phyloP scores from a whole-genome alignment of 2,888 invertebrate species.

The Lampropteryx suffumata region DNA sequence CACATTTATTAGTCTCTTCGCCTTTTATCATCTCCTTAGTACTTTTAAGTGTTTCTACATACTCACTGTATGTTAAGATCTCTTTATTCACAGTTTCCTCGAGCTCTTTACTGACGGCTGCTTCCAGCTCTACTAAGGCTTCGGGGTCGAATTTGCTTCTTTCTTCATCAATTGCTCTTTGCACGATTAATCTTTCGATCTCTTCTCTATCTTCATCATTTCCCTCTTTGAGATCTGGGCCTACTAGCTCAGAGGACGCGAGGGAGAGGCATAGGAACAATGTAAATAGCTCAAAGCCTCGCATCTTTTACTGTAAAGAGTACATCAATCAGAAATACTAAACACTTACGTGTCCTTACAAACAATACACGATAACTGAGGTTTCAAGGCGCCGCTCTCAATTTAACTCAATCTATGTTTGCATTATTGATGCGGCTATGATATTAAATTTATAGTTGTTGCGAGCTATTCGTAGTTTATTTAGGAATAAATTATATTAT shows the following conservation, averaged over 20 bases:
- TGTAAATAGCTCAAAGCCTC: conserved; percentile 49
- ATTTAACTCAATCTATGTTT: no score
- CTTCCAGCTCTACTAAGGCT: conserved; percentile 57
- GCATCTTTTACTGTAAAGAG: conserved; percentile 50
- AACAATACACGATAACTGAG: no score
- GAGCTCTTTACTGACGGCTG: conserved; percentile 61
- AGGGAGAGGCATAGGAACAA: conserved; percentile 57
- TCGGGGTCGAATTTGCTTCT: conserved; percentile 45
- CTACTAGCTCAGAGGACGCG: conserved; percentile 60
- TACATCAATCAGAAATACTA: conserved; percentile 38
- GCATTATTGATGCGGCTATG: no score
- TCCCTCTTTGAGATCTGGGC: conserved; percentile 60
- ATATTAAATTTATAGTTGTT: no score
- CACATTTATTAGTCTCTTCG: conserved; percentile 49
- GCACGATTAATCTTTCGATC: conserved; percentile 2
- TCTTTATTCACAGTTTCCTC: conserved; percentile 62
- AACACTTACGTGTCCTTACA: conserved; percentile 69
- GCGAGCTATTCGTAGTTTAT: no score
- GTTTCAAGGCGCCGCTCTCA: no score
- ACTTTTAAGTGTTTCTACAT: conserved; percentile 60
- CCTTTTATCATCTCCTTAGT: conserved; percentile 48
- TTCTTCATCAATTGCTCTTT: conserved; percentile 38
- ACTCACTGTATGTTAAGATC: conserved; percentile 57
- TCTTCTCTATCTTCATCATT: neutral
- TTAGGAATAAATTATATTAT: no score